Evolutionary conservation across 2,113 vertebrate species (phyloP), one percentile per base, ranked within the genome.

Genomic region (Enhydra lutris): DNA sequence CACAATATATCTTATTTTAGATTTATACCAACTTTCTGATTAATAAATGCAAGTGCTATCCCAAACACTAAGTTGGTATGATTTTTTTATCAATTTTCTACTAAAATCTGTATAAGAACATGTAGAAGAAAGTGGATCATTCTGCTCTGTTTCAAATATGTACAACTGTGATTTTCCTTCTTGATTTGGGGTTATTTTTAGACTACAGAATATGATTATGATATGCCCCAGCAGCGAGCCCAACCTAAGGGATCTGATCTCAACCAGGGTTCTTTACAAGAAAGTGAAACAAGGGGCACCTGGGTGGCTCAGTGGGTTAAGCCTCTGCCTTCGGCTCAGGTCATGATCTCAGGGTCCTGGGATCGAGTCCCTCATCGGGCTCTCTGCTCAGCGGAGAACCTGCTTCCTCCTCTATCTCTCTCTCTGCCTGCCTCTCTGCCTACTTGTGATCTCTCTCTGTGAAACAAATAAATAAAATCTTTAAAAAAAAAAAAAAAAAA

Each of bases 21-120:
- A 89, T 92, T 76, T 69, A 95, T 63, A 80, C 13, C 79, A 83
- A 80, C 39, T 82, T 94, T 55, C 20, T 14, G 6, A 76, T 34
- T 81, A 59, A 83, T 79, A 83, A 90, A 91, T 71, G 80, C 92
- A 80, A 92, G 45, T 7, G 5, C 29, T 85, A 34, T 14, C 67
- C 52, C 31, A 92, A 78, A 84, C 79, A 63, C 78, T 87, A 82
- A 47, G 71, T 4, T 63, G 50, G 14, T 50, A 91, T 59, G 26
- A 45, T 42, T 42, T 42, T 42, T 59, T 91, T 63, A 50, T 42
- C 39, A 52, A 59, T 57, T 63, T 90, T 81, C 83, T 89, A 59
- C 87, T 88, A 89, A 90, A 97, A 80, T 29, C 17, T 59, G 14
- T 6, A 2, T 50, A 91, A 91, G 36, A 67, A 88, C 24, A 52